Conservation (phyloP, 1,140 invertebrate genomes). For the Antheraea mylitta region DNA sequence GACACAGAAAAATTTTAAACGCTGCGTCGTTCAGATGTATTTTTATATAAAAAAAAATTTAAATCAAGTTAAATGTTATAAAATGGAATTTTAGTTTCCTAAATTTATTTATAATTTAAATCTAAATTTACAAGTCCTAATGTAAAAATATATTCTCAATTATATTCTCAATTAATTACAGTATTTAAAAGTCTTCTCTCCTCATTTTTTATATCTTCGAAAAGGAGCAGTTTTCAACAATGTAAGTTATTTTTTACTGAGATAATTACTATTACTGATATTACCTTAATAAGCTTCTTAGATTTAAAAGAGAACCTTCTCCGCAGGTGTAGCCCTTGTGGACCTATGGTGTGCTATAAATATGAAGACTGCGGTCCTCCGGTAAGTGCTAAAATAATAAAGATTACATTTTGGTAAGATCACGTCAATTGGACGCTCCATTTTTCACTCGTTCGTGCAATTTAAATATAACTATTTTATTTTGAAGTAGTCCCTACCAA, state of each 20-base stretch:
- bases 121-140: slow-evolving; percentile 44
- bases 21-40: slow-evolving; percentile 40
- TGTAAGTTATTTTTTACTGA: neutral
- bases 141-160: slow-evolving; percentile 17
- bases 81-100: too few relatives aligned
- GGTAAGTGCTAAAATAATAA: slow-evolving; percentile 36
- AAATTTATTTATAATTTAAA: neutral
- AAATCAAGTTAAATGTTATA: too few relatives aligned
- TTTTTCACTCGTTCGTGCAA: too few relatives aligned
- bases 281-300: neutral
- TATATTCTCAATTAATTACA: slow-evolving; percentile 9
- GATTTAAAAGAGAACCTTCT: slow-evolving; percentile 10
- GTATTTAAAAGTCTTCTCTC: slow-evolving; percentile 30
- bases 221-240: slow-evolving; percentile 27
- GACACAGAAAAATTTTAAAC: slow-evolving; percentile 41
- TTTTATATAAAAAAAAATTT: slow-evolving; percentile 46
- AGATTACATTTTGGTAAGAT: too few relatives aligned
- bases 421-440: too few relatives aligned
- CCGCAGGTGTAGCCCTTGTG: slow-evolving; percentile 69
- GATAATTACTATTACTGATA: neutral
- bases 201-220: slow-evolving; percentile 18
- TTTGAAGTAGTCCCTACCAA: too few relatives aligned
- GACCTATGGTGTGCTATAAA: slow-evolving; percentile 72
- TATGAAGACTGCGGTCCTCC: slow-evolving; percentile 73
- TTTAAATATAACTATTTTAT: too few relatives aligned